Conservation (phyloP, 2,113 vertebrate genomes). For the Mormyrus lacerda region DNA sequence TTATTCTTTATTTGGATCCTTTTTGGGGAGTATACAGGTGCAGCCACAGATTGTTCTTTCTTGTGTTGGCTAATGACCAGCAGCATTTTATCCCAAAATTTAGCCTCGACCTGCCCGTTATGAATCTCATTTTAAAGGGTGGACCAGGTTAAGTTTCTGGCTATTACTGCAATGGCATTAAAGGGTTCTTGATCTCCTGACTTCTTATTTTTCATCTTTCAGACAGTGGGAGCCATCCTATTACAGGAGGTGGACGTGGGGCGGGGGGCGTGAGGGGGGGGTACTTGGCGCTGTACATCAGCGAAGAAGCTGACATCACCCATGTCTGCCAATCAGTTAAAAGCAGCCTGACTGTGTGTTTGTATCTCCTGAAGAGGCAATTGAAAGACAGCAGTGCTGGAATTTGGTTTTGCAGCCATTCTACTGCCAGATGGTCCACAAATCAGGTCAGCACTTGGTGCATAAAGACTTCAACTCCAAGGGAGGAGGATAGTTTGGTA, state of each 20-base stretch:
- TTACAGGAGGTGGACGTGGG: not conserved
- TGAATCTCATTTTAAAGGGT: not conserved
- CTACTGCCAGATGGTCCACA: not conserved
- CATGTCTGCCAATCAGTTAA: not conserved
- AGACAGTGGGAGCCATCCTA: not conserved
- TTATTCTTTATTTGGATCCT: not conserved
- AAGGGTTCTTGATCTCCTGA: not conserved
- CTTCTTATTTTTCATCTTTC: not conserved
- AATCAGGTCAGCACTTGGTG: not conserved
- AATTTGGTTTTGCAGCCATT: not conserved
- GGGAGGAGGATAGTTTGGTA: not conserved
- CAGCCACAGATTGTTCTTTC: no score
- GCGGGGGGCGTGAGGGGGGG: no score
- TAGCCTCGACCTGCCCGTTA: not conserved
- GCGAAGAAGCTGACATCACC: not conserved
- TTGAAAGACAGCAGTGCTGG: not conserved
- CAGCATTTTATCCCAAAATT: not conserved
- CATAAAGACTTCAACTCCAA: not conserved
- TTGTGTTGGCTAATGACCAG: not conserved
- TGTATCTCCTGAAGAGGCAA: not conserved
- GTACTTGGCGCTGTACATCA: not conserved
- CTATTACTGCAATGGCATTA: not conserved
- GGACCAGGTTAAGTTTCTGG: not conserved
- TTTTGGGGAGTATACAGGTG: not conserved
- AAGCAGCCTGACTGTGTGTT: not conserved